A percentile compares a stretch with the other conserved stretches of the same genome.
Conservation (phyloP, 2,113 vertebrate species). For the Agapornis roseicollis region DNA sequence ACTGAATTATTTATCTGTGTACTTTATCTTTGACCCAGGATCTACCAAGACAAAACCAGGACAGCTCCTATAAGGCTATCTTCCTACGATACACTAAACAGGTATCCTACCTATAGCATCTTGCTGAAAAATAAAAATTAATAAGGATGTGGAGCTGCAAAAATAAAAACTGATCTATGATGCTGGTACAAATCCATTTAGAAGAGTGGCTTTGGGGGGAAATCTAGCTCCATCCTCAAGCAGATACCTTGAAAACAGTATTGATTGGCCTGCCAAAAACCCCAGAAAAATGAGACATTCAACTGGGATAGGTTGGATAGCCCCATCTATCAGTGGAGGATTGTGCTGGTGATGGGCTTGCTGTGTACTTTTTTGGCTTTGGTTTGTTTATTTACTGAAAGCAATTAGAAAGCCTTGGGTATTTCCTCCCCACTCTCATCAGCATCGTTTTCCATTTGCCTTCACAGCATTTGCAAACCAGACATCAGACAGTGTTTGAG, state of each 20-base stretch:
- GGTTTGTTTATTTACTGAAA: slow-evolving; percentile 49
- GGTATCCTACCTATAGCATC: slow-evolving; percentile 56
- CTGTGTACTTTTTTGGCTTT: not conserved
- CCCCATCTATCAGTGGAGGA: not conserved
- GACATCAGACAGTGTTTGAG: slow-evolving; percentile 40
- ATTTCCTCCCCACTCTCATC: not conserved
- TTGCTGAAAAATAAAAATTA: not conserved
- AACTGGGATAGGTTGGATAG: not conserved
- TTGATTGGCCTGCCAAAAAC: slow-evolving; percentile 2
- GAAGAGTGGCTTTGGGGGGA: not conserved
- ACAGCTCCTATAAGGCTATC: slow-evolving; percentile 27
- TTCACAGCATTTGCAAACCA: slow-evolving; percentile 50
- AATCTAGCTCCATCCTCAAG: not conserved
- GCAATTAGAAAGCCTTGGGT: slow-evolving; percentile 56
- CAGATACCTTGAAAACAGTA: slow-evolving; percentile 5
- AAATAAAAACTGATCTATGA: not conserved
- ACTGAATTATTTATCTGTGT: not conserved
- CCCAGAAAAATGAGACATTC: not conserved
- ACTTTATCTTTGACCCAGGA: slow-evolving; percentile 63
- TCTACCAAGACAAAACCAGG: slow-evolving; percentile 22
- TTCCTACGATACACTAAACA: slow-evolving; percentile 66
- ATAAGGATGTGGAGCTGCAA: not conserved
- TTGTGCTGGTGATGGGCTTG: not conserved
- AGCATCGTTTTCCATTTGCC: slow-evolving; percentile 26
- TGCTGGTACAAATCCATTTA: not conserved